phyloP scores from a whole-genome alignment of 2,113 vertebrate species.

The Pipa parva region DNA sequence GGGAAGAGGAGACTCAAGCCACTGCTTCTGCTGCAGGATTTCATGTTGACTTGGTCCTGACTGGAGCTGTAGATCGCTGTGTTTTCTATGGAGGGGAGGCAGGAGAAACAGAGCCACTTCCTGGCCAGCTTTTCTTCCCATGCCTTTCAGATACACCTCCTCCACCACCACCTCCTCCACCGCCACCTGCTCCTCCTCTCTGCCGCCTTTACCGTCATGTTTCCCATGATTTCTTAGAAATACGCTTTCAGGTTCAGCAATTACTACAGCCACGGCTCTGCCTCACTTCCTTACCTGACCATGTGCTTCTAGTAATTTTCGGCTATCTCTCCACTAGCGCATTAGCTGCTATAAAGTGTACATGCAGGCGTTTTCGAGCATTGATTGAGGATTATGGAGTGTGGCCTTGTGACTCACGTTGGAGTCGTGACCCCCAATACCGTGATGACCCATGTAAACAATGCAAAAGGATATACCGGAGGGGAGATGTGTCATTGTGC shows the following conservation, averaged over 20 bases:
- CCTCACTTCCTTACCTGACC: slow-evolving; percentile 89
- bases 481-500: slow-evolving; percentile 90
- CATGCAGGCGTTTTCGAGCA: slow-evolving; percentile 86
- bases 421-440: slow-evolving; percentile 89
- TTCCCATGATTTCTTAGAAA: slow-evolving; percentile 92
- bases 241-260: slow-evolving; percentile 92
- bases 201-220: slow-evolving; percentile 92
- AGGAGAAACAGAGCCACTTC: slow-evolving; percentile 82
- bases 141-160: slow-evolving; percentile 58
- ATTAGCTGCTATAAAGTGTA: slow-evolving; percentile 89
- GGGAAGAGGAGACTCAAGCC: slow-evolving; percentile 33
- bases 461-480: slow-evolving; percentile 83
- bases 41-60: slow-evolving; percentile 93
- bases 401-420: slow-evolving; percentile 82
- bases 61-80: slow-evolving; percentile 88
- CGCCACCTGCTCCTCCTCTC: slow-evolving; percentile 71
- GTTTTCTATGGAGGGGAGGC: slow-evolving; percentile 88
- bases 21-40: slow-evolving; percentile 74
- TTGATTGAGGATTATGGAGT: slow-evolving; percentile 88
- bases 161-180: slow-evolving; percentile 70
- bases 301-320: slow-evolving; percentile 92
- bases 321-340: slow-evolving; percentile 83
- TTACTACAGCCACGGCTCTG: slow-evolving; percentile 90
- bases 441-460: slow-evolving; percentile 95
- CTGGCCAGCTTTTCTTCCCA: slow-evolving; percentile 87